A percentile compares a stretch with the other conserved stretches of the same genome.
Evolutionary conservation across 2,888 invertebrate genomes (phyloP).

Genomic region (Scaptomyza reducta): DNA sequence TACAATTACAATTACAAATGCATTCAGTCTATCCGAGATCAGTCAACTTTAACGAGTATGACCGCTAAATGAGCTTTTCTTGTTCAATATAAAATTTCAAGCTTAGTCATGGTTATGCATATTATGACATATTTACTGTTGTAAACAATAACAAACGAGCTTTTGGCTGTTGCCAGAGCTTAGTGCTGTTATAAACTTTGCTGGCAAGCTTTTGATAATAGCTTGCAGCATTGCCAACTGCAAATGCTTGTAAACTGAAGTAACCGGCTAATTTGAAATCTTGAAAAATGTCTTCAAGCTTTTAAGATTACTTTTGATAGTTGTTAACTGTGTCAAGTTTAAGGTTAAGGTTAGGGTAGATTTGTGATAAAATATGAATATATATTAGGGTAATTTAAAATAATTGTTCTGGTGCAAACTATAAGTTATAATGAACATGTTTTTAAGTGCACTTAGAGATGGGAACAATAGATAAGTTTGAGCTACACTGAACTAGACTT

Average conservation of each 20-base stretch:
- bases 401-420: neutral
- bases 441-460: neutral
- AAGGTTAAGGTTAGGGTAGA: constrained; percentile 2
- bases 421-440: neutral
- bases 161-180: constrained; percentile 21
- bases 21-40: constrained; percentile 34
- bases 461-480: neutral
- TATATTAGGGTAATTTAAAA: neutral
- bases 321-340: constrained; percentile 2
- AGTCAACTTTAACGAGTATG: constrained; percentile 45
- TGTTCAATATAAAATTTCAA: constrained; percentile 1
- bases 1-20: constrained; percentile 28
- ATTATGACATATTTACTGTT: constrained; percentile 9
- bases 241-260: neutral
- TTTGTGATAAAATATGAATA: neutral
- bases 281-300: neutral
- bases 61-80: constrained; percentile 1
- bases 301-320: constrained; percentile 4
- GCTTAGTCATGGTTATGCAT: constrained; percentile 9
- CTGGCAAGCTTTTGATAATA: constrained; percentile 13
- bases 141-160: constrained; percentile 36
- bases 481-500: neutral
- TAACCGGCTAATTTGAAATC: constrained; percentile 24
- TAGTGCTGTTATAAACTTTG: constrained; percentile 20
- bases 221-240: constrained; percentile 37